Base-by-base conservation (phyloP, 2,113 vertebrate genomes). In the Todiramphus chloris region DNA sequence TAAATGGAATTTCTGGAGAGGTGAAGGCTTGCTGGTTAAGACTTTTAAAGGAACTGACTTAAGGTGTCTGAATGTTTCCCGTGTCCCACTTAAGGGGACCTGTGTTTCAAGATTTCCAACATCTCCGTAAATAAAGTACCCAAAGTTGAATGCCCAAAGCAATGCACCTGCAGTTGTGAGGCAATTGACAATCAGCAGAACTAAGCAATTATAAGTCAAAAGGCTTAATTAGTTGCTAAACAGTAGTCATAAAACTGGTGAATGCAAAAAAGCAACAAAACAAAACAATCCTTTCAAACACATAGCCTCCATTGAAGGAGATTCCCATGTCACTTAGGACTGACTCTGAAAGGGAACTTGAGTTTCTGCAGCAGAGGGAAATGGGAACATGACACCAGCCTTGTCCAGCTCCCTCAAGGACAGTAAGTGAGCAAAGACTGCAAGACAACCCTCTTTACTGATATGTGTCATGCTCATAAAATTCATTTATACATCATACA, bases 371-470 rank as follows among this genome's bases (percentile, higher is more conserved):
- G 13, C 21, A 60, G 33, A 31, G 17, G 43, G 20, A 60, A 90
- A 72, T 13, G 60, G 43, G 23, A 77, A 33, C 9, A 16, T 0
- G 0, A 33, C 30, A 64, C 4, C 66, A 62, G 19, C 5, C 2
- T 28, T 12, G 21, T 4, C 41, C 1, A 3, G 7, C 37, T 59
- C 59, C 30, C 43, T 62, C 70, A 41, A 74, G 89, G 48, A n/a
- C 39, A 35, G 33, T 1, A 5, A 48, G 16, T 3, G 55, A 73
- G 58, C 2, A 5, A n/a, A 66, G n/a, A 16, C 0, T 76, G 50
- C 0, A 13, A 89, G 35, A 63, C 28, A 81, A 15, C 2, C 9
- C 16, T 55, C 60, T 83, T 24, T 67, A 33, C 4, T 5, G 31
- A 75, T 21, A 4, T 16, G 9, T 16, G 24, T 53, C 37, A 37